Evolutionary conservation across 2,888 invertebrate genomes (phyloP), one percentile per base, ranked within the genome.

Genomic region (Eristalinus aeneus): DNA sequence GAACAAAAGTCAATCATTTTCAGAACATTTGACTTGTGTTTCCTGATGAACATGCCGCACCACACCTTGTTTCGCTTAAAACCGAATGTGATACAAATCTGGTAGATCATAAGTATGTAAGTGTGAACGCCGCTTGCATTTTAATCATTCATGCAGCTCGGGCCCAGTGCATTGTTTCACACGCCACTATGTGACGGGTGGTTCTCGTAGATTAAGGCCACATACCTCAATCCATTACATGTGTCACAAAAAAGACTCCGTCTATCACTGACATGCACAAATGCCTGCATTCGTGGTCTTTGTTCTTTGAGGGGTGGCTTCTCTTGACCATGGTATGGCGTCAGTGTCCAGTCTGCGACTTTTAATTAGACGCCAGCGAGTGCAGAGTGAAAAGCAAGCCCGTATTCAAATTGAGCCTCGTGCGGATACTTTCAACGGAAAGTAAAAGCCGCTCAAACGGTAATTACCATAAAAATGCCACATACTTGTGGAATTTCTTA

Each of bases 361-460:
- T 16, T 0, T 1, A 16, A 4, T 3, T 8, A 16, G 46, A 16
- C 46, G 46, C n/a, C 46, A 16, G 8, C 5, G 2, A 5, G 16
- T 8, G 8, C 16, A 8, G 9, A 9, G 16, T 16, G 46, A 46
- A 46, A 16, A 46, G 46, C 5, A n/a, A n/a, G 16, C 16, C 16
- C 46, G n/a, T 32, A 63, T 63, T 77, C 64, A 36, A 64, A 20
- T 56, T 27, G 2, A 32, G 64, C 60, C 31, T 67, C 63, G 23
- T 67, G 53, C 54, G 31, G 58, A 16, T 20, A n/a, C 27, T 23
- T 72, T 77, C 36, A 53, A 64, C 69, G 11, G 63, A 80, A 85
- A 85, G 85, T 85, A 85, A 85, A 81, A 85, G 76, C 64, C 27
- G 39, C 64, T 64, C 10, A 53, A 68, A 32, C 75, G 72, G 68